phyloP scores from a whole-genome alignment of 2,113 vertebrate species.

The Sinocyclocheilus anophthalmus region DNA sequence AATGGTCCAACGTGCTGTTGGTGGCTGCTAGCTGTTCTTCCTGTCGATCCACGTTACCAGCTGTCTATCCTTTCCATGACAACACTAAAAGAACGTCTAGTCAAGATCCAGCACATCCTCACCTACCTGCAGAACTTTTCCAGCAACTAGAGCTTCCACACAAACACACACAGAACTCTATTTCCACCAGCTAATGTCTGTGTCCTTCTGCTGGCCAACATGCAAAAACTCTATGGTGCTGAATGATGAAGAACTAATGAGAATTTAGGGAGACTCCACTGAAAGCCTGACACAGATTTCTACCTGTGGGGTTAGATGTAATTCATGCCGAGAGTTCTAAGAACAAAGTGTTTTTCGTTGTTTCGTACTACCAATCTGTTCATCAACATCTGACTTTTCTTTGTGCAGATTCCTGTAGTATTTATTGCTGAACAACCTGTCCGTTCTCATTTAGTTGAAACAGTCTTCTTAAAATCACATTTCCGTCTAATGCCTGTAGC shows the following conservation, averaged over 20 bases:
- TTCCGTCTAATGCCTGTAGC: not conserved
- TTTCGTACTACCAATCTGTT: not conserved
- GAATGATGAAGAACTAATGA: constrained; percentile 24
- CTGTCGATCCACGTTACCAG: constrained; percentile 92
- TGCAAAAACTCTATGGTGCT: constrained; percentile 1
- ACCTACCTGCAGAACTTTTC: constrained; percentile 91
- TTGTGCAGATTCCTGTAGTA: not conserved
- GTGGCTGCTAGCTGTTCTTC: constrained; percentile 97
- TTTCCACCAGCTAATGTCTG: not conserved
- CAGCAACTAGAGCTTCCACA: constrained; percentile 74
- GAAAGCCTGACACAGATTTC: not conserved
- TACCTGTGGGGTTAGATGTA: not conserved
- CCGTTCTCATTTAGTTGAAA: not conserved
- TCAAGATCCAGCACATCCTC: constrained; percentile 96
- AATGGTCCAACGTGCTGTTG: constrained; percentile 97
- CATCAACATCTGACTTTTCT: not conserved
- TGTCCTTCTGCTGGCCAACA: not conserved
- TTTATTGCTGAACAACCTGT: not conserved
- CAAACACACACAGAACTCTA: not conserved
- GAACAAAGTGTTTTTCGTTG: not conserved
- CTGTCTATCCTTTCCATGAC: constrained; percentile 93
- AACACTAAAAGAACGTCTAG: constrained; percentile 87
- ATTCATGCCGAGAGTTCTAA: not conserved
- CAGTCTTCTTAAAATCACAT: not conserved
- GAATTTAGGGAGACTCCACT: not conserved